phyloP scores from a whole-genome alignment of 2,113 vertebrate genomes.

The Hirundichthys speculiger region DNA sequence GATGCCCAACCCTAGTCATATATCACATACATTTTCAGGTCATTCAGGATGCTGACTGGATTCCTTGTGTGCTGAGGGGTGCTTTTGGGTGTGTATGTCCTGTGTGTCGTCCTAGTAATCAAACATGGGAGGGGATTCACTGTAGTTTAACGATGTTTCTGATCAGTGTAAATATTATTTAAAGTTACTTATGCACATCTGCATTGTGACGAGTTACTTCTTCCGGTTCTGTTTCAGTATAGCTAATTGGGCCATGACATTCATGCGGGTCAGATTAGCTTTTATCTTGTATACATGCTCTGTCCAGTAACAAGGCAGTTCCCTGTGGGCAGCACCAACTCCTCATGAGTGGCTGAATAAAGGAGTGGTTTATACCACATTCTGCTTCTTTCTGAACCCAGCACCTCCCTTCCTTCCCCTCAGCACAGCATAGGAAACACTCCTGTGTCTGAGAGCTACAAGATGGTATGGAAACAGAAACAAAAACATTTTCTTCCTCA shows the following conservation, averaged over 20 bases:
- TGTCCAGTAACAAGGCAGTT: slow-evolving; percentile 5
- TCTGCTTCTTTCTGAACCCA: background rate
- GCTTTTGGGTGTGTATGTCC: too few species aligned
- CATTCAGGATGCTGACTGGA: background rate
- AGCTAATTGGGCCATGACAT: background rate
- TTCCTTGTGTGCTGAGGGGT: too few species aligned
- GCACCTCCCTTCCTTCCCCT: slow-evolving; percentile 31
- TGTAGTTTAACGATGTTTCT: background rate
- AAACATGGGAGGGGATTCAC: background rate
- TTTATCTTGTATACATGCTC: slow-evolving; percentile 1
- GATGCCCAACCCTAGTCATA: too few species aligned
- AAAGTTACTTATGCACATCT: background rate
- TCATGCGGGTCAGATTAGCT: background rate
- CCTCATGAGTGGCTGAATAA: slow-evolving; percentile 2
- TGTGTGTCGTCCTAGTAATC: too few species aligned
- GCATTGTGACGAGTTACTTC: background rate
- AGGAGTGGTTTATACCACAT: slow-evolving; percentile 5
- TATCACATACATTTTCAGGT: slow-evolving; percentile 6
- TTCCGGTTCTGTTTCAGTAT: background rate
- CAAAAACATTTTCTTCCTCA: background rate
- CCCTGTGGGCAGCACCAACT: background rate
- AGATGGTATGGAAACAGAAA: background rate
- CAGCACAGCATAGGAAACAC: slow-evolving; percentile 8
- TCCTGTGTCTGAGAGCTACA: background rate
- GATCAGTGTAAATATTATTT: too few species aligned